Evolutionary conservation across 2,113 vertebrate genomes (phyloP).

Genomic region (Gallinago jamesoni): DNA sequence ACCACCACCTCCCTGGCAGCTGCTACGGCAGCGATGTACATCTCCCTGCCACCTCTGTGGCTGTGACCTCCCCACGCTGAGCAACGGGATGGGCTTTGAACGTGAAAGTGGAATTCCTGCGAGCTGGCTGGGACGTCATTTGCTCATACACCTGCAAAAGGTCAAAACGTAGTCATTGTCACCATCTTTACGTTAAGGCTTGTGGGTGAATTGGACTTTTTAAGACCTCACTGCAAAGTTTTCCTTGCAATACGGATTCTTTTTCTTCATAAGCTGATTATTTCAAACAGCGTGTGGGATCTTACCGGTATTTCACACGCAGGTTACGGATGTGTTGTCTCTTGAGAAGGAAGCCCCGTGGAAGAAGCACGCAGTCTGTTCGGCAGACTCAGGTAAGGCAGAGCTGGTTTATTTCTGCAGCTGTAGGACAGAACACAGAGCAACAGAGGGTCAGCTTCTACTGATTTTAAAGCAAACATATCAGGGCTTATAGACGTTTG

Average conservation of each 20-base stretch:
- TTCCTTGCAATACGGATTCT: neutral
- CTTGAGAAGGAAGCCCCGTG: rapidly evolving
- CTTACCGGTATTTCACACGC: neutral
- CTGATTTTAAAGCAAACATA: neutral
- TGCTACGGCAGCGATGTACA: neutral
- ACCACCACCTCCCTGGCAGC: rapidly evolving
- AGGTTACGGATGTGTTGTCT: neutral
- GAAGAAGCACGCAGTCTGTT: neutral
- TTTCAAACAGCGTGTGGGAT: neutral
- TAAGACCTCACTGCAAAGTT: neutral
- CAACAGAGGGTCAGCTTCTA: neutral
- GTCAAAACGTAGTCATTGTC: neutral
- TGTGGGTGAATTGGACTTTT: neutral
- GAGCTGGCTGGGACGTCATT: neutral
- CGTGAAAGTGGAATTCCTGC: neutral
- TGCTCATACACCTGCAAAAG: neutral
- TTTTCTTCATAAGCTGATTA: neutral
- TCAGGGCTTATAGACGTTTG: neutral
- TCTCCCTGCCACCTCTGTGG: rapidly evolving
- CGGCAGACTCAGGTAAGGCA: neutral
- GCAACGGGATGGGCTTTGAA: neutral
- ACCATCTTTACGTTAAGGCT: neutral
- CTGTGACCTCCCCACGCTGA: neutral
- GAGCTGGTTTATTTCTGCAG: neutral
- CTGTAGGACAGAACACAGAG: neutral